phyloP scores from a whole-genome alignment of 1,140 invertebrate species.

The Halesus radiatus region DNA sequence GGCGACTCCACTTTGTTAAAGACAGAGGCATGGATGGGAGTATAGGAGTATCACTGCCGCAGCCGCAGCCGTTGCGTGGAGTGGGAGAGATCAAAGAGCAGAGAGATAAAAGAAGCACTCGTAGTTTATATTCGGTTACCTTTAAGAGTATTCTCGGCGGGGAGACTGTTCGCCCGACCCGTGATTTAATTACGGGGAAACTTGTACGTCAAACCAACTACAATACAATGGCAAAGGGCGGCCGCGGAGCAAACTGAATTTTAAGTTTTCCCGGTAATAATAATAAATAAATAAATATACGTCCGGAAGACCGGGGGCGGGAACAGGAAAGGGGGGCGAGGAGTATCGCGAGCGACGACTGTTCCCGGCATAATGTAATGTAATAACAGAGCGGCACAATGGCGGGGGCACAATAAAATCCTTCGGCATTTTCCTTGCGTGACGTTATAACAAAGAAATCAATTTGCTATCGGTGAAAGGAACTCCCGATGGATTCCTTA shows the following conservation, averaged over 20 bases:
- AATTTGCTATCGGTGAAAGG: conserved; percentile 52
- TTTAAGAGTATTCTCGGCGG: not conserved
- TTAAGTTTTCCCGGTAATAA: conserved; percentile 38
- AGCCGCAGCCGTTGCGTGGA: not conserved
- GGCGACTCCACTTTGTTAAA: no score
- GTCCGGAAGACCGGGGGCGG: not conserved
- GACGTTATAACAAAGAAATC: conserved; percentile 54
- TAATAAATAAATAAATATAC: conserved; percentile 13
- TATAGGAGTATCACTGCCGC: no score
- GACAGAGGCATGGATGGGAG: no score
- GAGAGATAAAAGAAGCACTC: conserved; percentile 21
- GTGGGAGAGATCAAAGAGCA: not conserved
- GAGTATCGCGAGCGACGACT: not conserved
- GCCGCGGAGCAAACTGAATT: conserved; percentile 29
- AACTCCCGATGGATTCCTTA: conserved; percentile 51
- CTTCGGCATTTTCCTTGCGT: conserved; percentile 35
- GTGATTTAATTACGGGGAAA: conserved; percentile 32
- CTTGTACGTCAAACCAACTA: conserved; percentile 21
- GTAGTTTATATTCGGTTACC: conserved; percentile 27
- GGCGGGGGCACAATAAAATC: conserved; percentile 48
- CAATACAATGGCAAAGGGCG: conserved; percentile 11
- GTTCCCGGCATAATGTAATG: conserved; percentile 27
- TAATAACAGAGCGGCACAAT: conserved; percentile 43
- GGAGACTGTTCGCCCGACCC: not conserved
- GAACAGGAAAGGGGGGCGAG: not conserved